Evolutionary conservation across 2,797 vertebrate genomes (phyloP), one percentile per base, ranked within the genome.

Genomic region (Sebastes iracundus): DNA sequence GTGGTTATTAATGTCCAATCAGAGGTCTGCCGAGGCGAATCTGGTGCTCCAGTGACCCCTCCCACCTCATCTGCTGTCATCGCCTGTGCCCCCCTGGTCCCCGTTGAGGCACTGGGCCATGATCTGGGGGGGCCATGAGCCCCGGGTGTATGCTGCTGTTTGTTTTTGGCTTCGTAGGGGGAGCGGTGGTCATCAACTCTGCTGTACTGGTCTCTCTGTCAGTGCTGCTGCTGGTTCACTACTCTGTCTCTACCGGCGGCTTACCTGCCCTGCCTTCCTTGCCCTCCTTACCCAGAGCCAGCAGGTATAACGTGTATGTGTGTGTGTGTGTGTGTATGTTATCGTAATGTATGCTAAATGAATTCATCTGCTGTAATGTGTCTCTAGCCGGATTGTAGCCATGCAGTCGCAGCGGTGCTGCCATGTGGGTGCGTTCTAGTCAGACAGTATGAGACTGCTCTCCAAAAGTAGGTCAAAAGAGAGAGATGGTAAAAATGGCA

Each of bases 151-250:
- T 99, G 98, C 97, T 99, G 96, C 97, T 99, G 88, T 98, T 99
- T 97, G 97, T 99, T 94, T 99, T 99, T 95, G 98, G 99, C 96
- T 99, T 99, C 80, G 97, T 99, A 87, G 99, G 99, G 88, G 98
- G 99, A 93, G 98, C 98, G 83, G 98, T 99, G 96, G 98, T 99
- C 95, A 97, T 99, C 97, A 99, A 99, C 94, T 99, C 99, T 3
- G 98, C 98, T 30, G 96, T 99, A 80, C 93, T 99, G 93, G 98
- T 99, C 1, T 99, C 99, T 77, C 97, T 99, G 74, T 99, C 98
- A 0, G 98, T 99, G 79, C 95, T 99, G 96, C 96, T 99, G 94
- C 97, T 99, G 83, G 98, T 99, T 90, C 99, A 99, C 96, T 99
- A 98, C 94, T 99, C 98, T 12, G 97, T 99, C 82, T 98, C 98